Base-by-base conservation (phyloP, 30 jellyfish, hydroid and myxozoan genomes). In the Catostylus mosaicus region DNA sequence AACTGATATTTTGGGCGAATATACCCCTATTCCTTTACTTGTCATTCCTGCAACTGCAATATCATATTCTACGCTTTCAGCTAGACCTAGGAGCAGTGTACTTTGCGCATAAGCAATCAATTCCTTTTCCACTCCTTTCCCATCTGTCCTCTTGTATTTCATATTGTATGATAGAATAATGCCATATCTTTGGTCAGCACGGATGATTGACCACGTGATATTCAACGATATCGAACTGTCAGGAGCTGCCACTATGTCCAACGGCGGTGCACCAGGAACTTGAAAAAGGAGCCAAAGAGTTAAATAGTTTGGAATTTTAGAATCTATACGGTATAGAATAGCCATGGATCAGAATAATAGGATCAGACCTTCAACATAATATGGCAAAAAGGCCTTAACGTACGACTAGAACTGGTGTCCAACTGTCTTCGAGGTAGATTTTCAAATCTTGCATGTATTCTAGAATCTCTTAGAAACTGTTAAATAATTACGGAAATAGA, bases 1-100 rank as follows among this genome's bases (percentile, higher is more conserved):
- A 19, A 24, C 77, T 1, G 47, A 23, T 48, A 22, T 23, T 36
- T n/a, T 30, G 18, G 65, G 12, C 1, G 90, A 59, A 45, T 26
- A 79, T 6, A 32, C 67, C 3, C 90, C 90, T 3, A 67, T 62
- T 22, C 90, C 90, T 64, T 79, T 79, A 30, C 35, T n/a, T 9
- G 90, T 79, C 74, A 79, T 79, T 8, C 90, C 90, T 10, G 88
- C 90, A 40, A 79, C 90, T 14, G n/a, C 45, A 20, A 79, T 64
- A 43, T 50, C 77, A 67, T 81, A 81, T 24, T 81, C 85, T 14
- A 47, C 48, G 23, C 46, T 40, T n/a, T 50, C 84, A 19, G 70
- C 84, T 14, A 81, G 84, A 22, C 69, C 54, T 1, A 3, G 30
- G 18, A 81, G 16, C 23, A 20, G 24, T 20, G 59, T 26, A 8